These are phyloP conservation scores for Mungos mungo DNA, from an alignment of 2,113 vertebrate genomes.

Conservation along the genomic window DNA sequence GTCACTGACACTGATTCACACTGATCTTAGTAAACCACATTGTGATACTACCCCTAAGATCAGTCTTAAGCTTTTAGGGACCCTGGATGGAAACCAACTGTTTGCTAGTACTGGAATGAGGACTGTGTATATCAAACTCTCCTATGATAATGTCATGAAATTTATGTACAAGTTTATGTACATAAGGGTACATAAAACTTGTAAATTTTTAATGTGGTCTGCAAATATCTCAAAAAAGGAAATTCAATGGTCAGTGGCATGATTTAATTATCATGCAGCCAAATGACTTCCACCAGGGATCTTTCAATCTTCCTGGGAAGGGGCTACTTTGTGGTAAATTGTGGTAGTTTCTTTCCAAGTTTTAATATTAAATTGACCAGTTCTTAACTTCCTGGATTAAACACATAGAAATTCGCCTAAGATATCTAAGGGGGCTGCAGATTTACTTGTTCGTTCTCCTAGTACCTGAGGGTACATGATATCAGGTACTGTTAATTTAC, in stretches of 20 bases:
- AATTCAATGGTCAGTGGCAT: background rate
- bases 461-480: background rate
- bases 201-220: background rate
- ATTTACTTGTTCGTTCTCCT: background rate
- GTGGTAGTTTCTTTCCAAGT: background rate
- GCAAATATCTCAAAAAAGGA: background rate
- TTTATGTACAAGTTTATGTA: background rate
- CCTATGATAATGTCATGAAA: background rate
- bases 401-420: background rate
- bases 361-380: background rate
- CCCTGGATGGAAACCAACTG: background rate
- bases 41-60: background rate
- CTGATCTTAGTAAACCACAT: background rate
- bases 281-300: background rate
- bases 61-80: background rate
- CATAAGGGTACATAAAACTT: background rate
- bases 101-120: background rate
- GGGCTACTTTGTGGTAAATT: background rate
- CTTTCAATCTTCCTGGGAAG: background rate
- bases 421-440: background rate
- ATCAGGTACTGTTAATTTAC: background rate
- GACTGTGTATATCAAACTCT: background rate
- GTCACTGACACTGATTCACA: background rate
- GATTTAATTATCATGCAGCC: background rate
- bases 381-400: background rate